Evolutionary conservation across 2,113 vertebrate genomes (phyloP).

Genomic region (Peromyscus leucopus): DNA sequence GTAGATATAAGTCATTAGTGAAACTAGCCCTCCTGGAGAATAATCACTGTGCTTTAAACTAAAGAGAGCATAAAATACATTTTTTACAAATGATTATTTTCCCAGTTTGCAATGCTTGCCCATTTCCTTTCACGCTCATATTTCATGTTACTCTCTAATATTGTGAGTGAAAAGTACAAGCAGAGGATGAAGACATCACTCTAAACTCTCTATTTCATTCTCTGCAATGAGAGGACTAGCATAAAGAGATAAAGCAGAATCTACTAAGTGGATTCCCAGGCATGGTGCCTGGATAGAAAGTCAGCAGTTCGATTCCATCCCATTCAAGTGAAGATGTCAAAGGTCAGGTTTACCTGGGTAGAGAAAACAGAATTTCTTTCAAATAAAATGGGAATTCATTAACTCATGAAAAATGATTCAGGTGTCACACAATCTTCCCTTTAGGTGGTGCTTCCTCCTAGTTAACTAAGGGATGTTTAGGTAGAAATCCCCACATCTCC

Average conservation of each 20-base stretch:
- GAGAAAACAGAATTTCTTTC: background rate
- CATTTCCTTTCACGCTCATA: background rate
- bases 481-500: background rate
- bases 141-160: conserved; percentile 30
- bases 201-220: background rate
- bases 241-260: background rate
- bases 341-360: background rate
- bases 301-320: background rate
- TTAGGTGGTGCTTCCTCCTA: background rate
- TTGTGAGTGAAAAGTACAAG: background rate
- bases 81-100: conserved; percentile 28
- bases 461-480: background rate
- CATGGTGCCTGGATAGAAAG: background rate
- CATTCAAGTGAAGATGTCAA: background rate
- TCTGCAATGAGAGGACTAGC: background rate
- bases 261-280: background rate
- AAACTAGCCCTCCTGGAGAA: background rate
- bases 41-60: conserved; percentile 18
- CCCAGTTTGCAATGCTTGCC: background rate
- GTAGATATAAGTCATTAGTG: background rate
- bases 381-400: background rate
- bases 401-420: background rate
- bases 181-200: background rate
- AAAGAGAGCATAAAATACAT: background rate
- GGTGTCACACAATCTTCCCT: background rate